A percentile compares a stretch with the other conserved stretches of the same genome.
These are phyloP conservation scores for Synergus itoensis DNA, from an alignment of 2,888 invertebrate species.

Conservation along the genomic window DNA sequence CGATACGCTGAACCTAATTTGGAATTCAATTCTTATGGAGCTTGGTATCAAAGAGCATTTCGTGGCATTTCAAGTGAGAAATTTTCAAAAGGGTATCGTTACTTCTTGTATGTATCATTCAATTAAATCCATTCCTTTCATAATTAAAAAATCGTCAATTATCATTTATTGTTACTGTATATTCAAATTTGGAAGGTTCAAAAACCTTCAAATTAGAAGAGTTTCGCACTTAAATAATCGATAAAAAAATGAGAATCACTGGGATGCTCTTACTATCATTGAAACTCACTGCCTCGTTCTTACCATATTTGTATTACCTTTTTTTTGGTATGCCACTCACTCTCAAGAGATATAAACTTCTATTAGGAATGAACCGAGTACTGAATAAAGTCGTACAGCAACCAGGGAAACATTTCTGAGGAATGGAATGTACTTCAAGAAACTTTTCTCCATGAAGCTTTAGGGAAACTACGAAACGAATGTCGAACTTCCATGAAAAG, in stretches of 20 bases:
- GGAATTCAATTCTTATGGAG: conserved; percentile 32
- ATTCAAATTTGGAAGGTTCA: too few relatives aligned
- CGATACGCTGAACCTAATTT: conserved; percentile 37
- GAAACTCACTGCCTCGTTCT: conserved; percentile 10
- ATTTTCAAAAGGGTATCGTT: conserved; percentile 19
- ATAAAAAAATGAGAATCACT: background rate
- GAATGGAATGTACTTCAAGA: conserved; percentile 28
- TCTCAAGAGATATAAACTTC: conserved; percentile 20
- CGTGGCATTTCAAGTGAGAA: conserved; percentile 19
- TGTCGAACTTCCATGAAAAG: conserved; percentile 28
- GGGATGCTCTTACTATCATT: conserved; percentile 24
- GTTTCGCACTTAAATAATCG: too few relatives aligned
- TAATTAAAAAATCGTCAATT: background rate
- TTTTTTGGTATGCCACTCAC: conserved; percentile 26
- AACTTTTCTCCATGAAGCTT: conserved; percentile 37
- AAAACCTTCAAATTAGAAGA: too few relatives aligned
- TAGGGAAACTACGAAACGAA: conserved; percentile 29
- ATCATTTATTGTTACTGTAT: background rate
- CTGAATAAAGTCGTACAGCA: conserved; percentile 27
- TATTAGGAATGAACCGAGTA: conserved; percentile 24
- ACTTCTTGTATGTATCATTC: background rate
- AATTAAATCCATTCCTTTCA: background rate
- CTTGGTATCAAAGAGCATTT: conserved; percentile 22
- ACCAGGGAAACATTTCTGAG: conserved; percentile 23
- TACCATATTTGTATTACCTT: conserved; percentile 15